phyloP scores from a whole-genome alignment of 2,888 invertebrate genomes.

The Tenthredo amoena region DNA sequence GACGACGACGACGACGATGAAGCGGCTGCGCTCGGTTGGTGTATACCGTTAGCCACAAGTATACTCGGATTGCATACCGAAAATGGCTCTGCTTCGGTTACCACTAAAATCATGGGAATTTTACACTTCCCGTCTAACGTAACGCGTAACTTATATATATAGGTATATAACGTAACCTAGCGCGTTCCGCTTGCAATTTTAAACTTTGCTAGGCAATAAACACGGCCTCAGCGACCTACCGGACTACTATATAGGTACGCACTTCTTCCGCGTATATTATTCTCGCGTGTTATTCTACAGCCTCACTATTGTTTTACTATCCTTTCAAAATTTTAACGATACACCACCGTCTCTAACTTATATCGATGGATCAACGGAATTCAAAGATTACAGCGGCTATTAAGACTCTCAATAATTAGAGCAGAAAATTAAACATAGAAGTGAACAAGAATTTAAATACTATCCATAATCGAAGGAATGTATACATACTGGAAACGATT shows the following conservation, averaged over 20 bases:
- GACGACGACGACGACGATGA: neutral
- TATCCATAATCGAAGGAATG: no score
- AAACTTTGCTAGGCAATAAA: conserved; percentile 74
- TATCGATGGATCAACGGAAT: neutral
- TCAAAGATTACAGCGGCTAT: neutral
- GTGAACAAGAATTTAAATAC: no score
- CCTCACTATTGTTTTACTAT: conserved; percentile 39
- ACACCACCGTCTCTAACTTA: neutral
- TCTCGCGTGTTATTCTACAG: neutral
- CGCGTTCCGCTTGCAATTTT: conserved; percentile 66
- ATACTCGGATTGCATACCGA: conserved; percentile 65
- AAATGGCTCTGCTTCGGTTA: conserved; percentile 71
- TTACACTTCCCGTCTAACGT: conserved; percentile 50
- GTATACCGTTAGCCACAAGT: conserved; percentile 60
- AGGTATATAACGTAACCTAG: neutral
- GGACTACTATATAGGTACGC: conserved; percentile 33
- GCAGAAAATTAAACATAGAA: neutral
- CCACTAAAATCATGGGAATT: conserved; percentile 73
- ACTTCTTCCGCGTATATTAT: conserved; percentile 54
- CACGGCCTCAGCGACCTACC: conserved; percentile 59
- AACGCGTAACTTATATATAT: neutral
- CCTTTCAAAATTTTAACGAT: conserved; percentile 28
- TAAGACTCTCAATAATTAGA: neutral
- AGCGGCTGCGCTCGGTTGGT: conserved; percentile 26
- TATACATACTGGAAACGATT: neutral